Conservation (phyloP, 2,113 vertebrate genomes). For the Pavo muticus region DNA sequence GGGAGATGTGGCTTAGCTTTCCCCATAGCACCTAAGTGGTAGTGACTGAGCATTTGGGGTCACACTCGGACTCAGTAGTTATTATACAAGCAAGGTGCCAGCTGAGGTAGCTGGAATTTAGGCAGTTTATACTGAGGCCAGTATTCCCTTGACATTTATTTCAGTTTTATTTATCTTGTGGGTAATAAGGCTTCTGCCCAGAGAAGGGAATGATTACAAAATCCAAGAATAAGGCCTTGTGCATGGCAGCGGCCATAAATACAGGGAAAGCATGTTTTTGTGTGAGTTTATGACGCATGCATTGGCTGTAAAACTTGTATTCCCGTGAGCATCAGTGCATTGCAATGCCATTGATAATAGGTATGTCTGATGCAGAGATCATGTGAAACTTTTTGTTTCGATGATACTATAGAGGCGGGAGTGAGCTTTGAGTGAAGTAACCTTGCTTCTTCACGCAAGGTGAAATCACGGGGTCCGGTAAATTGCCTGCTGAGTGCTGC, state of each 20-base stretch:
- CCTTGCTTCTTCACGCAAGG: background rate
- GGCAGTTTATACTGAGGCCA: background rate
- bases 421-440: background rate
- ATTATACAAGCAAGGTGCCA: background rate
- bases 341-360: fast-evolving
- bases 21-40: background rate
- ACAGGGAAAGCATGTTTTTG: background rate
- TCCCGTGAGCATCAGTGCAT: background rate
- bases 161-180: background rate
- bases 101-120: background rate
- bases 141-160: background rate
- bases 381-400: background rate
- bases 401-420: background rate
- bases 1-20: background rate
- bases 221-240: background rate
- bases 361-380: background rate
- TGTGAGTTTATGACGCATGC: background rate
- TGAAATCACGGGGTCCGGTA: background rate
- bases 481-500: background rate
- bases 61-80: background rate
- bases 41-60: background rate
- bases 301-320: background rate
- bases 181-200: background rate
- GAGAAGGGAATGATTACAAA: background rate
- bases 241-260: background rate